Base-by-base conservation (phyloP, 2,888 invertebrate species). In the Lasioglossum morio region DNA sequence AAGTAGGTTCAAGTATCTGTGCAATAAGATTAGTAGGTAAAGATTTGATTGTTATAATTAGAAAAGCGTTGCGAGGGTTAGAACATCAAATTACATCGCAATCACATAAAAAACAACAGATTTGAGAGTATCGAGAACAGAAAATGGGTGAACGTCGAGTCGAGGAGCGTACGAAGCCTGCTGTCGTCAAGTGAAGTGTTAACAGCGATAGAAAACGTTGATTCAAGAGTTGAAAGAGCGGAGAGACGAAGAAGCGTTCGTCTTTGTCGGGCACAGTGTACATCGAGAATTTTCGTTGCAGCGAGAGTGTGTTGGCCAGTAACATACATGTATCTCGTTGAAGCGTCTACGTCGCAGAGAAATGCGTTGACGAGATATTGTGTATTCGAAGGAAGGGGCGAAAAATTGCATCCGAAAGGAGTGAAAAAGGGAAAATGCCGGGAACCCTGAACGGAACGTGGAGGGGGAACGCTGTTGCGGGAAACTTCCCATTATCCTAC, bases 401-500 rank as follows among this genome's bases (percentile, higher is more conserved):
- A 79, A 57, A 27, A 60, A 69, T 76, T 66, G 23, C 60, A 57
- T 70, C 57, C 74, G 40, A 72, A 60, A 43, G 69, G 72, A 27
- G 74, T 37, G 72, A 74, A 60, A 75, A 79, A 69, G 34, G 76
- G 69, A 57, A 74, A 74, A 76, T 37, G 63, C 66, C 16, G 63
- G 37, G 37, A 75, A 72, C 48, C 72, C 79, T 63, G 77, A 84
- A 89, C 81, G 79, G 77, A 85, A 69, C 48, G 23, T 12, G 4
- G 69, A 85, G 81, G 81, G 83, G 80, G 83, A 85, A 90, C 90
- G 90, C 91, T 93, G 94, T 94, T 94, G 94, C 92, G 93, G 93
- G 93, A 94, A 94, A 94, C 94, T 94, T 94, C 93, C 92, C 93
- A 94, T 94, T 94, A 94, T 93, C 92, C 93, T 89, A 90, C 93